Base-by-base conservation (phyloP, 2,797 vertebrate genomes). In the Phrynocephalus guinanensis region DNA sequence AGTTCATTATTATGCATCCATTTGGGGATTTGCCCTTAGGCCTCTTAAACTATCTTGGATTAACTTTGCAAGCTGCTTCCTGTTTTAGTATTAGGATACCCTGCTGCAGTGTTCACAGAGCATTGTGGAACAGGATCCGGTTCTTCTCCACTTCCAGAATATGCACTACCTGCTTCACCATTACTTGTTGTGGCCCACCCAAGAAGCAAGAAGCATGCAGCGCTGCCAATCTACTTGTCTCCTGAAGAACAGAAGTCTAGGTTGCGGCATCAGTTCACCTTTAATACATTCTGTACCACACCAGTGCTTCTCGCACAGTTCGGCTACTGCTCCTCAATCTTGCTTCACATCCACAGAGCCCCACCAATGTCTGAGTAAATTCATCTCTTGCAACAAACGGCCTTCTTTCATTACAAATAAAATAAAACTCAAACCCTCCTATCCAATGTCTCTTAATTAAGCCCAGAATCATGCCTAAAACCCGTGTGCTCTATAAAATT, bases 171-270 rank as follows among this genome's bases (percentile, higher is more conserved):
- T 72, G 33, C 85, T 38, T 48, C 68, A 9, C 52, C 30, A 18
- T 18, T 79, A 78, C 70, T 52, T n/a, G 66, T 56, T 10, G 13
- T 86, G 70, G 48, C 18, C 70, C 28, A 48, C 20, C 28, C 28
- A 60, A 16, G 6, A 56, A 67, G 30, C 38, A 18, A 15, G 48
- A 24, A 68, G 44, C 28, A 66, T 6, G 20, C 5, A 24, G n/a
- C 38, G 82, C 67, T 85, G 86, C 90, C 73, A 30, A 90, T 79
- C 73, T 24, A 66, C 1, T 30, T 73, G 48, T 28, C 33, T 48
- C 79, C 56, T 73, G 15, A 87, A 73, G 24, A 83, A 18, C 52
- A 67, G 48, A 28, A 66, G 16, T 6, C 68, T 15, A 28, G 22
- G 56, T 5, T 66, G 56, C 7, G 24, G 10, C 48, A 15, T 63